A percentile compares a stretch with the other conserved stretches of the same genome.
phyloP scores from a whole-genome alignment of 2,113 vertebrate species.

The Geococcyx californianus region DNA sequence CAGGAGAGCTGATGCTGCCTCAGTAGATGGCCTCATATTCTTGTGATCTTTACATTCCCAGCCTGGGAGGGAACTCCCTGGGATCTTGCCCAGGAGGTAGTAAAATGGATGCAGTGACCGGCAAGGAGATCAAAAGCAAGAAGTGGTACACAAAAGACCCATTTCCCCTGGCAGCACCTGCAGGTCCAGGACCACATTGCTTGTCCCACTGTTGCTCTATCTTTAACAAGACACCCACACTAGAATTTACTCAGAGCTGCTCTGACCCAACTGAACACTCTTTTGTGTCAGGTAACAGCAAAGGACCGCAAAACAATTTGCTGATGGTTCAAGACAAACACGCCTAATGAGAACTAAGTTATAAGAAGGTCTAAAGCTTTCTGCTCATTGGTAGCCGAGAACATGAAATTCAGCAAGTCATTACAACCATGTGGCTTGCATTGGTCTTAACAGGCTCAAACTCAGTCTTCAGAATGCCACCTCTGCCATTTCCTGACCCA shows the following conservation, averaged over 20 bases:
- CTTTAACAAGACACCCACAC: not conserved
- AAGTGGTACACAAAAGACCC: not conserved
- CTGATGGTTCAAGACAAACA: not conserved
- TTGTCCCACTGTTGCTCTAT: accelerated
- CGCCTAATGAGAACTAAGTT: not conserved
- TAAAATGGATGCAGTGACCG: not conserved
- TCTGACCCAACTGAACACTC: not conserved
- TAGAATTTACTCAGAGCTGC: not conserved
- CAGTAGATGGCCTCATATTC: not conserved
- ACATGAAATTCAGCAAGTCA: not conserved
- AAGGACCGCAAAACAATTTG: not conserved
- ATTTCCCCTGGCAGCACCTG: not conserved
- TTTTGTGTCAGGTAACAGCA: not conserved
- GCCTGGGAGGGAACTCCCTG: not conserved
- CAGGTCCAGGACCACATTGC: not conserved
- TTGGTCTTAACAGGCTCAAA: not conserved
- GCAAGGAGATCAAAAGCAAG: not conserved
- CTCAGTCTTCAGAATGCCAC: not conserved
- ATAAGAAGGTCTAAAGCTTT: not conserved
- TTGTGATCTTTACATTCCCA: not conserved
- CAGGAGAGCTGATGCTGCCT: not conserved
- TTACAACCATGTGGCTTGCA: not conserved
- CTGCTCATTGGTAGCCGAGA: not conserved
- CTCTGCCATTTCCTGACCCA: not conserved
- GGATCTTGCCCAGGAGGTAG: not conserved